Conservation (phyloP, 2,113 vertebrate genomes). For the Camelus dromedarius region DNA sequence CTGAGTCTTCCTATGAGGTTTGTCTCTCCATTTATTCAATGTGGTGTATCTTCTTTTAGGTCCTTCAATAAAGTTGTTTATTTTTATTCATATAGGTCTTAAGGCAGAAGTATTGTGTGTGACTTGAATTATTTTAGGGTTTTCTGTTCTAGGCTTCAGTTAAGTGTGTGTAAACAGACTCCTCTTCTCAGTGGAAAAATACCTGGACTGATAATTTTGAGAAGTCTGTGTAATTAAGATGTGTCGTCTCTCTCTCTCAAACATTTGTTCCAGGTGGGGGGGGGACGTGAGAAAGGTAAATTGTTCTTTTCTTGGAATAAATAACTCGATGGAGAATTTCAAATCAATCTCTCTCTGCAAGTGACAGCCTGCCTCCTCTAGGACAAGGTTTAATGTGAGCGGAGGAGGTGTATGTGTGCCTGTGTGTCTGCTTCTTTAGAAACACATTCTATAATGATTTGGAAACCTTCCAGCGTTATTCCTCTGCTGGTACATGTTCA, state of each 20-base stretch:
- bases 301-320: conserved; percentile 53
- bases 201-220: conserved; percentile 27
- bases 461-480: conserved; percentile 35
- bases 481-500: not conserved
- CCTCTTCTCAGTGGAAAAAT: conserved; percentile 9
- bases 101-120: conserved; percentile 53
- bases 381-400: not conserved
- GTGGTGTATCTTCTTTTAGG: not conserved
- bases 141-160: not conserved
- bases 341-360: not conserved
- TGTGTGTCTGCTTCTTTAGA: not conserved
- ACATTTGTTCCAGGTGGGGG: not conserved
- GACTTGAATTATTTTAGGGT: not conserved
- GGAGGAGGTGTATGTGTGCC: not conserved
- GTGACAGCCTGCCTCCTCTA: not conserved
- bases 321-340: conserved; percentile 31
- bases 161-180: not conserved
- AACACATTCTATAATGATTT: not conserved
- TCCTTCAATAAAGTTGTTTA: conserved; percentile 13
- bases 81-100: conserved; percentile 42
- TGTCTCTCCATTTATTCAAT: not conserved
- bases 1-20: not conserved
- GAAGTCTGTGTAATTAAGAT: not conserved
- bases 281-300: not conserved
- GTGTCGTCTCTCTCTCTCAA: not conserved